Evolutionary conservation across 2,888 invertebrate genomes (phyloP).

Genomic region (Cremastinae sp.): DNA sequence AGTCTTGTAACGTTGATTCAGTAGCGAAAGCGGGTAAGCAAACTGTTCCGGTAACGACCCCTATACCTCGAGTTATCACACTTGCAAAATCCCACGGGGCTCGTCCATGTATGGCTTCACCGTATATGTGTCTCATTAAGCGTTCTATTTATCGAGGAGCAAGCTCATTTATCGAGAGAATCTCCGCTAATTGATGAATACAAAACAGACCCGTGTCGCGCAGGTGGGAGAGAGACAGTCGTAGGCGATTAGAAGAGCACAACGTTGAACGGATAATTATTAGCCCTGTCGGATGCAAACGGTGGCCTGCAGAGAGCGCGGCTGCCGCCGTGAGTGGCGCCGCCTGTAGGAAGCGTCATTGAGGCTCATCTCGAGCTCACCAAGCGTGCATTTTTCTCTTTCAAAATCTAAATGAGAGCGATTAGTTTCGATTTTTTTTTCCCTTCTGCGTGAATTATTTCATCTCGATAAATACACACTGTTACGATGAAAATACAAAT

Average conservation of each 20-base stretch:
- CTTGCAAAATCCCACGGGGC: constrained; percentile 11
- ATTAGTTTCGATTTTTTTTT: no score
- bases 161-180: constrained; percentile 28
- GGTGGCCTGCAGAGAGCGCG: neutral
- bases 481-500: no score
- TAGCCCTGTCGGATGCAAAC: constrained; percentile 45
- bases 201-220: neutral
- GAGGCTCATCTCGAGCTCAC: neutral
- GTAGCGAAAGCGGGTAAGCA: no score
- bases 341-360: constrained; percentile 12
- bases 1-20: no score
- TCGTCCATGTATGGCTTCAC: no score
- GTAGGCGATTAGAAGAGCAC: neutral
- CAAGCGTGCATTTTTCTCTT: no score
- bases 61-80: neutral
- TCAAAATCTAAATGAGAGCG: no score
- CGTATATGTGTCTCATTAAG: constrained; percentile 27
- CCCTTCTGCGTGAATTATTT: no score
- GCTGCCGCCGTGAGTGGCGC: neutral
- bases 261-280: constrained; percentile 55
- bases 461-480: no score
- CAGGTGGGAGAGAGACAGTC: neutral
- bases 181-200: constrained; percentile 40
- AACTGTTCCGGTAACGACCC: neutral
- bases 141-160: constrained; percentile 23